Percentiles rank a stretch among this genome's conserved stretches.
These are phyloP conservation scores for Panulirus ornatus DNA, from an alignment of 1,140 invertebrate species.

Conservation along the genomic window DNA sequence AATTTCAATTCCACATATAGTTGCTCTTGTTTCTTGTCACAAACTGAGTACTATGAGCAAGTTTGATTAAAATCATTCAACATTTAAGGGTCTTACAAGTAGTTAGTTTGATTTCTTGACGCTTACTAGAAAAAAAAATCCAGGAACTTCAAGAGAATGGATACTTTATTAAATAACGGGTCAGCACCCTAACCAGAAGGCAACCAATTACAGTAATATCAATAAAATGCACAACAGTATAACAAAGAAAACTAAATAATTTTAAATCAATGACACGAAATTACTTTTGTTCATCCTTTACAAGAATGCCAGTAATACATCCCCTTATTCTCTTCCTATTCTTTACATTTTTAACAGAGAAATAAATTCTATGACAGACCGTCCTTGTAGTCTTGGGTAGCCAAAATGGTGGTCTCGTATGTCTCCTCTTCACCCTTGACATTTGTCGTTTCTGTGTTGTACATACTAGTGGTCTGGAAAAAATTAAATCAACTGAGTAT, in stretches of 20 bases:
- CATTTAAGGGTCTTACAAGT: no score
- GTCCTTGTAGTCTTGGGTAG: conserved; percentile 75
- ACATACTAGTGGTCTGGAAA: conserved; percentile 10
- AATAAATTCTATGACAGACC: conserved; percentile 57
- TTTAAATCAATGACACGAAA: not conserved
- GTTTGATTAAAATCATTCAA: no score
- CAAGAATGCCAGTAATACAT: not conserved
- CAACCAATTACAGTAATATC: not conserved
- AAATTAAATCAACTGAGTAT: not conserved
- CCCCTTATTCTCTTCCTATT: not conserved
- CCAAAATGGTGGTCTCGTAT: conserved; percentile 75
- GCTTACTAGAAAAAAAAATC: no score
- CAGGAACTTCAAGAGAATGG: no score
- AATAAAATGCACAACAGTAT: not conserved
- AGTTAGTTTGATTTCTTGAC: no score
- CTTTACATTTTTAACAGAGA: not conserved
- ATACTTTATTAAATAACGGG: no score
- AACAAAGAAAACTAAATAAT: not conserved
- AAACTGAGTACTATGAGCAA: no score
- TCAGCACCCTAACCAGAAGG: no score
- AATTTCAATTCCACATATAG: no score
- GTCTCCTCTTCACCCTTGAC: conserved; percentile 76
- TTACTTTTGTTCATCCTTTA: not conserved
- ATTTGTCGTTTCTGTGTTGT: conserved; percentile 48
- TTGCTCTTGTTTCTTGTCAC: no score